These are phyloP conservation scores for Chiroxiphia lanceolata DNA, from an alignment of 2,797 vertebrate species.

Conservation along the genomic window DNA sequence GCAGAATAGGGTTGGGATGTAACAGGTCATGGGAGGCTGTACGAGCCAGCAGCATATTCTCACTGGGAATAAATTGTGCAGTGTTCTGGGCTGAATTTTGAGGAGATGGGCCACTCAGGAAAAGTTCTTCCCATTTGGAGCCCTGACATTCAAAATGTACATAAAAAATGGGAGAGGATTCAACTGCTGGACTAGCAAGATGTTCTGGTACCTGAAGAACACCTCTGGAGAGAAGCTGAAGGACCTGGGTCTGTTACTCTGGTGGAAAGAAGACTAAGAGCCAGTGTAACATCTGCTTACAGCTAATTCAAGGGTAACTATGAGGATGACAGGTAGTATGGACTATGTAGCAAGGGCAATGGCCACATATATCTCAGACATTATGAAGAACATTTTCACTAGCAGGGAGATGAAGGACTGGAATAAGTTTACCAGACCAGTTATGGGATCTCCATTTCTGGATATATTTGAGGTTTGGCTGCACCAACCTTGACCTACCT, in stretches of 20 bases:
- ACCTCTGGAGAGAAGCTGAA: neutral
- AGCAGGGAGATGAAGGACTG: neutral
- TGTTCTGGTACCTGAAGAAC: neutral
- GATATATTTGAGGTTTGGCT: neutral
- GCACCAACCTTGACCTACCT: neutral
- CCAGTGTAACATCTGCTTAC: neutral
- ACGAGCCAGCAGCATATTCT: fast-evolving
- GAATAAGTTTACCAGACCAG: neutral
- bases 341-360: neutral
- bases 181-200: neutral
- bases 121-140: neutral
- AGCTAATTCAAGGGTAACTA: neutral
- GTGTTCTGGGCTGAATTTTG: neutral
- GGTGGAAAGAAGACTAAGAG: neutral
- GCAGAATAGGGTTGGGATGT: neutral
- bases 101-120: neutral
- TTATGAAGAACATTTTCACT: neutral
- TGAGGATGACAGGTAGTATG: neutral
- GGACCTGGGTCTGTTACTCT: neutral
- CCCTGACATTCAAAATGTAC: neutral
- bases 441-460: neutral
- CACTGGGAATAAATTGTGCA: neutral
- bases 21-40: neutral
- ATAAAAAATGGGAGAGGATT: neutral
- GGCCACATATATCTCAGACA: neutral